Conservation (phyloP, 2,888 invertebrate species). For the Chloroclysta siterata region DNA sequence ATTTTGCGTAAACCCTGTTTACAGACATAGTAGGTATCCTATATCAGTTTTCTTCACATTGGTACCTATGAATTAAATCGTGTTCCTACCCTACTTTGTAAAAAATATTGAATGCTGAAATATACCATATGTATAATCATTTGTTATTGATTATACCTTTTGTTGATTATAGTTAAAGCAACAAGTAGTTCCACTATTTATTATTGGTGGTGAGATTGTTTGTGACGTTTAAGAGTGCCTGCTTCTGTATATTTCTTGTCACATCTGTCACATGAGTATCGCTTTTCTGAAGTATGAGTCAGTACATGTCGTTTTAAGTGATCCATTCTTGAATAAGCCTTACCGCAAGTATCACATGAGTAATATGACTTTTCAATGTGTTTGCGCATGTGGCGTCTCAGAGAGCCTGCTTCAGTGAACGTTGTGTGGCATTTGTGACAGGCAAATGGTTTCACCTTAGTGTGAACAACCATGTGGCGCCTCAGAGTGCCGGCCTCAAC, state of each 20-base stretch:
- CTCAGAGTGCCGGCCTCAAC: background rate
- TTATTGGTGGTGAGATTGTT: background rate
- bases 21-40: too few relatives aligned
- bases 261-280: background rate
- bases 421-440: background rate
- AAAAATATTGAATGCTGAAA: too few relatives aligned
- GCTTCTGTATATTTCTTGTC: conserved; percentile 1
- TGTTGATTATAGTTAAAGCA: too few relatives aligned
- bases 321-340: background rate
- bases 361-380: background rate
- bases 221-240: conserved; percentile 1
- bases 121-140: too few relatives aligned
- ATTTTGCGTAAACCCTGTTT: too few relatives aligned
- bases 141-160: too few relatives aligned
- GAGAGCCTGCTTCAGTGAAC: background rate
- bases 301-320: background rate
- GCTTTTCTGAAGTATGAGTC: background rate
- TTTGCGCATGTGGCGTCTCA: background rate
- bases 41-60: too few relatives aligned
- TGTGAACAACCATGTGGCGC: conserved; percentile 1
- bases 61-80: too few relatives aligned
- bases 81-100: too few relatives aligned
- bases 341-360: background rate
- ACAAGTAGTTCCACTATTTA: background rate
- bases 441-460: background rate